Conservation (phyloP, 2,888 invertebrate species). For the Ephialtes manifestator region DNA sequence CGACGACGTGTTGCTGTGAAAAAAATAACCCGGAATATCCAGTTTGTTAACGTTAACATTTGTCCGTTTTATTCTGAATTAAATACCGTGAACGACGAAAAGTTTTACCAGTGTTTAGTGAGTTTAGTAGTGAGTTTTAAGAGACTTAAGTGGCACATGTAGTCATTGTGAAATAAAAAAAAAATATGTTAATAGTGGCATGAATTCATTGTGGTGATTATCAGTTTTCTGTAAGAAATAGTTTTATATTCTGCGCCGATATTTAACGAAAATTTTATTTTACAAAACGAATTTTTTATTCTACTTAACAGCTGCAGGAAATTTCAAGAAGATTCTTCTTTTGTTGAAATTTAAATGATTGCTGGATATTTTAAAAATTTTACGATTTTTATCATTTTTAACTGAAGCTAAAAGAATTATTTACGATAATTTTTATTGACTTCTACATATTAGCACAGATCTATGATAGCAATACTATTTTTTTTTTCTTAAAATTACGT, state of each 20-base stretch:
- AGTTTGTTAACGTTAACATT: background rate
- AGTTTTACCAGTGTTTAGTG: slow-evolving; percentile 12
- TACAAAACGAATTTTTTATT: background rate
- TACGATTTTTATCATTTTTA: too few species aligned
- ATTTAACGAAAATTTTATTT: background rate
- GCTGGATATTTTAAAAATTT: too few species aligned
- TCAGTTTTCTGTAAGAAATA: background rate
- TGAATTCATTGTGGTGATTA: background rate
- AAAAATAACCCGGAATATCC: slow-evolving; percentile 1
- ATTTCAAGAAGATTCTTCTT: too few species aligned
- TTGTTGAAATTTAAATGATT: too few species aligned
- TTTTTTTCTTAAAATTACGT: too few species aligned
- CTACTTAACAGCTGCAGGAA: too few species aligned
- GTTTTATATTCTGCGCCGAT: background rate
- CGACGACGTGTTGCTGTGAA: slow-evolving; percentile 23
- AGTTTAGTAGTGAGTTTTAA: background rate
- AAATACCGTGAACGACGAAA: slow-evolving; percentile 43
- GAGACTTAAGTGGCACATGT: background rate
- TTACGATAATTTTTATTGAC: too few species aligned
- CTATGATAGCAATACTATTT: too few species aligned
- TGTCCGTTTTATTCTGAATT: background rate
- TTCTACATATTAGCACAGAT: too few species aligned
- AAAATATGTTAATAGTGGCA: slow-evolving; percentile 10
- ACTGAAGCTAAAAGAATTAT: too few species aligned
- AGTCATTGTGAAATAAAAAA: background rate